Evolutionary conservation across 1,140 invertebrate genomes (phyloP), one percentile per base, ranked within the genome.

Genomic region (Scylla paramamosain): DNA sequence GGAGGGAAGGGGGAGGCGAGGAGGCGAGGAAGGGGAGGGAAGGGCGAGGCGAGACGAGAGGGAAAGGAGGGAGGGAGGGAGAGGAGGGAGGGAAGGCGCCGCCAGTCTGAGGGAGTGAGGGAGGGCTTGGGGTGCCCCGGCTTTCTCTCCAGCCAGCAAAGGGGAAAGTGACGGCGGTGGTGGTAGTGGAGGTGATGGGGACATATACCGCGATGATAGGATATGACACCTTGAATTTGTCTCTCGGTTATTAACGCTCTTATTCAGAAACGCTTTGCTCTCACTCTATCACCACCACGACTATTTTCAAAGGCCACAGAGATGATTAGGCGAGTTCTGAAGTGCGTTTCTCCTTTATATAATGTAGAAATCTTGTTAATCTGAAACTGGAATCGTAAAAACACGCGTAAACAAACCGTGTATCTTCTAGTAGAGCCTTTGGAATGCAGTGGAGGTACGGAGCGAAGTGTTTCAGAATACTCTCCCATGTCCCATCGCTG

Each of bases 61-160:
- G 67, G n/a, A 20, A 20, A 77, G 67, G 67, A n/a, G n/a, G 20
- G 59, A 25, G 59, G 59, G 20, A 67, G 20, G 59, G 59, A 16
- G 20, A 16, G 20, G 59, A 25, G 10, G 59, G 67, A 77, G 67
- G 67, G 67, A 77, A 77, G 67, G 67, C 67, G 67, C 52, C 52
- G 52, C 67, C 2, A 77, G 67, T 77, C 67, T 77, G 67, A 77
- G 67, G 52, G 52, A 59, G 52, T 1, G 52, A 59, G 52, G 67
- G 20, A n/a, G 20, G 20, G 67, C n/a, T n/a, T 59, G 20, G 20
- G 67, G 67, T 77, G 67, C 67, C 67, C 25, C 67, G 67, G 67
- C 67, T 77, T 77, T 77, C 67, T 77, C 67, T 77, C 67, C 67
- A n/a, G 67, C 67, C 67, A n/a, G 67, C 67, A 20, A 77, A n/a